A percentile compares a stretch with the other conserved stretches of the same genome.
phyloP scores from a whole-genome alignment of 2,113 vertebrate genomes.

The Rynchops niger region DNA sequence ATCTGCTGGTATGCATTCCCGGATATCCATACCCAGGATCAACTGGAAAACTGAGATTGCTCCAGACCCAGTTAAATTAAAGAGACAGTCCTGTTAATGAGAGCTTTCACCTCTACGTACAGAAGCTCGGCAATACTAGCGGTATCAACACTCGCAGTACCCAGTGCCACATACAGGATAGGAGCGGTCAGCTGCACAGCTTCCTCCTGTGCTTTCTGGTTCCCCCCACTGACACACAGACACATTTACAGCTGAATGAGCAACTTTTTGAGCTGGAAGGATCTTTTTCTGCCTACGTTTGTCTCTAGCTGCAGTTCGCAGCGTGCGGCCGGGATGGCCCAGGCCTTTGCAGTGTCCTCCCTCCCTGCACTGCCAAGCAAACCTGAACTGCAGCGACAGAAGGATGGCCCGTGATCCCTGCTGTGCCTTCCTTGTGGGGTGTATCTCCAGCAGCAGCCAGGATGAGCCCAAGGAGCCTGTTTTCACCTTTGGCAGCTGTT shows the following conservation, averaged over 20 bases:
- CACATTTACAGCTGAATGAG: neutral
- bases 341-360: neutral
- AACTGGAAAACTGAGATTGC: rapidly evolving
- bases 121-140: neutral
- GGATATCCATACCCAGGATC: neutral
- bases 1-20: neutral
- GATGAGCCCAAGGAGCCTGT: neutral
- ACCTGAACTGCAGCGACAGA: neutral
- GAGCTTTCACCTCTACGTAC: neutral
- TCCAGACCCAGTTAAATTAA: rapidly evolving
- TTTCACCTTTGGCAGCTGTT: neutral
- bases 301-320: neutral
- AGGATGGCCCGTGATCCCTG: too few species aligned
- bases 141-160: neutral
- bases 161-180: neutral
- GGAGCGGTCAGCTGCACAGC: neutral
- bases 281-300: rapidly evolving
- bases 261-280: neutral
- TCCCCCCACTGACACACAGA: neutral
- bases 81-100: neutral
- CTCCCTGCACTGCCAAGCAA: neutral
- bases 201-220: neutral
- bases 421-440: rapidly evolving
- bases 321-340: neutral
- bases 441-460: neutral